phyloP scores from a whole-genome alignment of 2,797 vertebrate species.

The Pantherophis vulpinus region DNA sequence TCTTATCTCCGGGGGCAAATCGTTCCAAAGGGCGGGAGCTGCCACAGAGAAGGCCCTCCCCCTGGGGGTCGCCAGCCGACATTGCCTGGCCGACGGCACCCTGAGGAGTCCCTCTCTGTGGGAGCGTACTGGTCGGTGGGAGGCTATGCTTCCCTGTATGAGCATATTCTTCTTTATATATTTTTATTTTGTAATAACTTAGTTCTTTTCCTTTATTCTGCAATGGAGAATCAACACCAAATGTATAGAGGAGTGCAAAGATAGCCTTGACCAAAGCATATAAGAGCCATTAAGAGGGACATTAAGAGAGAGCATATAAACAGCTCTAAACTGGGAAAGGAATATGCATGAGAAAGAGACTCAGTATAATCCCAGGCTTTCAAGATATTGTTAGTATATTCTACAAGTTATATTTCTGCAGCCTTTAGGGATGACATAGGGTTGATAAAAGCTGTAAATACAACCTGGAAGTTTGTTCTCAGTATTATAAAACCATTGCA shows the following conservation, averaged over 20 bases:
- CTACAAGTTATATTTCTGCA: not conserved
- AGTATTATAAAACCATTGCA: not conserved
- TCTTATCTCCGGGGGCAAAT: no score
- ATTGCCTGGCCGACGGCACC: no score
- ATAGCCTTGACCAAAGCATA: not conserved
- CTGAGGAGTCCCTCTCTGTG: no score
- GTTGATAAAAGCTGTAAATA: not conserved
- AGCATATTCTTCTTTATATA: not conserved
- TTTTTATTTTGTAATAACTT: not conserved
- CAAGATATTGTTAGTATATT: not conserved
- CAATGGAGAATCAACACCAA: not conserved
- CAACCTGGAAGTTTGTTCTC: not conserved
- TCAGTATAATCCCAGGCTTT: not conserved
- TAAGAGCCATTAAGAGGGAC: not conserved
- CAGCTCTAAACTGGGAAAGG: not conserved
- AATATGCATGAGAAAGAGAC: not conserved
- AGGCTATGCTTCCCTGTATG: not conserved
- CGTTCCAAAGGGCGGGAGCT: no score
- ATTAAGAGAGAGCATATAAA: not conserved
- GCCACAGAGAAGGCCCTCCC: no score
- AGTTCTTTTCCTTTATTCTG: not conserved
- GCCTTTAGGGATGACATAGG: not conserved
- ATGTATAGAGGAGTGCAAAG: not conserved
- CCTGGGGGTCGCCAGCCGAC: no score
- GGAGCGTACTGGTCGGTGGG: no score